Percentiles rank a stretch among this genome's conserved stretches.
Evolutionary conservation across 2,797 vertebrate species (phyloP).

Genomic region (Darevskia mixta): DNA sequence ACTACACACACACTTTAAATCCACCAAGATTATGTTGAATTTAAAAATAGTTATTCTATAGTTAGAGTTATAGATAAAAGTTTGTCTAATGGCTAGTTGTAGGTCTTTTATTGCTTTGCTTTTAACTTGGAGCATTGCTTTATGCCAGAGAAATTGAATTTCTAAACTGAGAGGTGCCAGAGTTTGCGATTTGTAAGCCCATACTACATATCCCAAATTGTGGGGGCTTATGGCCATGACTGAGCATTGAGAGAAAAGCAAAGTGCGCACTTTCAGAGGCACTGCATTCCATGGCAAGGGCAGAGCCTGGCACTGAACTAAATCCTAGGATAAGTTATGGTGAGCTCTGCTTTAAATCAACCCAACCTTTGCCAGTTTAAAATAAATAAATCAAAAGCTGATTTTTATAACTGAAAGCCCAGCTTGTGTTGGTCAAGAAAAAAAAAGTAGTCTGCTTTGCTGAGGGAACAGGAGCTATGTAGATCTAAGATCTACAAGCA

Average conservation of each 20-base stretch:
- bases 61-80: neutral
- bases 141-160: neutral
- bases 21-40: neutral
- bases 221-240: neutral
- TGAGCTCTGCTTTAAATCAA: neutral
- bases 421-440: no score
- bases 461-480: slow-evolving; percentile 14
- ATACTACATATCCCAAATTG: neutral
- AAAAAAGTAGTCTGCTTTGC: slow-evolving; percentile 37
- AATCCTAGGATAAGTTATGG: neutral
- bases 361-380: neutral
- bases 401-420: neutral
- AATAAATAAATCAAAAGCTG: neutral
- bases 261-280: neutral
- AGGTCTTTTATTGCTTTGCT: neutral
- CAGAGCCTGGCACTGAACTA: slow-evolving; percentile 26
- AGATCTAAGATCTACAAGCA: slow-evolving; percentile 48
- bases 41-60: no score
- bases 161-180: neutral
- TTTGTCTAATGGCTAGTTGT: neutral
- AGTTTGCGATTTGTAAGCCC: neutral
- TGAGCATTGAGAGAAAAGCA: neutral
- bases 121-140: neutral
- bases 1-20: neutral
- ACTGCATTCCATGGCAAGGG: neutral